A percentile compares a stretch with the other conserved stretches of the same genome.
Evolutionary conservation across 1,140 invertebrate species (phyloP).

Genomic region (Thalassaphorura encarpata): DNA sequence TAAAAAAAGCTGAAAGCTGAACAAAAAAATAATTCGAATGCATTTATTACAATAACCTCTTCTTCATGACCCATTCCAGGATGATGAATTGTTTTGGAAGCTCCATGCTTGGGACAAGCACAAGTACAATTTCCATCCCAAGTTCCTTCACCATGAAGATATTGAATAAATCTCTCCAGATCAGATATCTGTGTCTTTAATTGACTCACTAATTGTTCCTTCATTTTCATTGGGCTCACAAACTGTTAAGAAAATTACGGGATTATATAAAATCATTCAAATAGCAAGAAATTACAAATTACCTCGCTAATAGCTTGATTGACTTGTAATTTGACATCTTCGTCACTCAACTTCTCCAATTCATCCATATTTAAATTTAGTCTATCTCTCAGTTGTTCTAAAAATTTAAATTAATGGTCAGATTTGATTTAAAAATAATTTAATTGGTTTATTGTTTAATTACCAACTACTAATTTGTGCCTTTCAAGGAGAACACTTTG

Average conservation of each 20-base stretch:
- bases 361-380: constrained; percentile 31
- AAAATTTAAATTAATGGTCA: background rate
- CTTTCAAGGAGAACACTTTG: constrained; percentile 72
- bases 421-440: background rate
- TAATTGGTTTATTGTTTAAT: constrained; percentile 6
- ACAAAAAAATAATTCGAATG: background rate
- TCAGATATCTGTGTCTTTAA: constrained; percentile 94
- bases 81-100: constrained; percentile 21
- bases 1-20: background rate
- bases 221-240: constrained; percentile 88
- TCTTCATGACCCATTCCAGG: constrained; percentile 25
- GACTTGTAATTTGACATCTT: constrained; percentile 29
- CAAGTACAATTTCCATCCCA: constrained; percentile 45
- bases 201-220: constrained; percentile 88
- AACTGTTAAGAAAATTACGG: constrained; percentile 50
- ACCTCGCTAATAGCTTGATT: constrained; percentile 32
- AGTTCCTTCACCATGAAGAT: constrained; percentile 62
- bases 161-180: constrained; percentile 92
- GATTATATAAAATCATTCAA: background rate
- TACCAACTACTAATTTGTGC: constrained; percentile 45
- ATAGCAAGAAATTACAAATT: background rate
- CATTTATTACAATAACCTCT: too few species aligned
- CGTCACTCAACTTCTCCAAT: constrained; percentile 27
- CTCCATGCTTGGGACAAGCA: constrained; percentile 51
- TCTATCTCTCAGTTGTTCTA: constrained; percentile 27